Evolutionary conservation across 2,797 vertebrate genomes (phyloP).

Genomic region (Choloepus didactylus): DNA sequence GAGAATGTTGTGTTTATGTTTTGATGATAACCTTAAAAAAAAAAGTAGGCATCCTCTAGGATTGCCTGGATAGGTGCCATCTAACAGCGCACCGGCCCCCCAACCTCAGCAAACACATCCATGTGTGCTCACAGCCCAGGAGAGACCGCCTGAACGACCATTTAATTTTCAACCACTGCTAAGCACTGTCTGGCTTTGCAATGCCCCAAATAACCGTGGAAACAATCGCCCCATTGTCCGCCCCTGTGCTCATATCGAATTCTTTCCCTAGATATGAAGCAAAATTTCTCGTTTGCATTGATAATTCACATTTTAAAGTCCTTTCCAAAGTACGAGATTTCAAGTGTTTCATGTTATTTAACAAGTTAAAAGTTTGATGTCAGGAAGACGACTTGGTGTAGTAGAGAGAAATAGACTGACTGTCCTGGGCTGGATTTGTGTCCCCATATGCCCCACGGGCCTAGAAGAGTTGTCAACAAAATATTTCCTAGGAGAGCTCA

Average conservation of each 20-base stretch:
- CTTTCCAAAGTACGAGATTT: constrained; percentile 21
- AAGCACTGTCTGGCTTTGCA: constrained; percentile 44
- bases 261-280: not conserved
- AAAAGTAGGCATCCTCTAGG: not conserved
- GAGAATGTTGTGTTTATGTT: constrained; percentile 23
- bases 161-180: constrained; percentile 38
- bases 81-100: not conserved
- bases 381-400: not conserved
- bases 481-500: not conserved
- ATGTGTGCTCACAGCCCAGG: not conserved
- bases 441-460: not conserved
- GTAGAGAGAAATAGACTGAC: not conserved
- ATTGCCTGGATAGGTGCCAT: not conserved
- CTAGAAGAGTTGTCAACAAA: constrained; percentile 1
- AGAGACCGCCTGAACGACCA: not conserved
- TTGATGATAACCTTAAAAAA: not conserved
- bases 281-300: not conserved
- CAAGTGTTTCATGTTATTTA: not conserved
- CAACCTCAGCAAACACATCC: not conserved
- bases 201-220: not conserved
- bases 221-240: not conserved
- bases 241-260: not conserved
- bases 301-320: not conserved
- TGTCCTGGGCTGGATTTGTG: not conserved
- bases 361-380: constrained; percentile 21